Evolutionary conservation across 2,113 vertebrate genomes (phyloP).

Genomic region (Platysternon megacephalum): DNA sequence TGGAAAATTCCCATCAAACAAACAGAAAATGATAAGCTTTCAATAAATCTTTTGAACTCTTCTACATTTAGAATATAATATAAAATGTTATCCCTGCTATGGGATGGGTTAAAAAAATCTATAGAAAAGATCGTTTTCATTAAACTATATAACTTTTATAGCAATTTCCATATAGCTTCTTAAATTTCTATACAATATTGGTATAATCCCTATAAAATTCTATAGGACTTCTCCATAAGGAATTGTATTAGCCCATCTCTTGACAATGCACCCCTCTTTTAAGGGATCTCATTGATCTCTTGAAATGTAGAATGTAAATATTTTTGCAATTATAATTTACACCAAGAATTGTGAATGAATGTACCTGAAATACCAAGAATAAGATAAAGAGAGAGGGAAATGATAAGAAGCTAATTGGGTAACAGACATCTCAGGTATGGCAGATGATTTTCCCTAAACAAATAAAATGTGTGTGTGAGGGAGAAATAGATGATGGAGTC

Average conservation of each 20-base stretch:
- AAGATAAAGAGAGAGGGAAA: not conserved
- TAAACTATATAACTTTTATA: constrained; percentile 13
- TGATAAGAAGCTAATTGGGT: not conserved
- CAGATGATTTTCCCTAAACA: not conserved
- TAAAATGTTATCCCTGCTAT: constrained; percentile 39
- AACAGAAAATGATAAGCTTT: constrained; percentile 46
- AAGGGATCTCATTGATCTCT: constrained; percentile 30
- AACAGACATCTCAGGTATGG: not conserved
- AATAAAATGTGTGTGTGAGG: not conserved
- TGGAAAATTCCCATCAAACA: constrained; percentile 35
- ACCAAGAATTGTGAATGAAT: constrained; percentile 11
- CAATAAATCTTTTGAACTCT: constrained; percentile 9
- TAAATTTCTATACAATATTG: constrained; percentile 10
- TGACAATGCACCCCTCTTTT: constrained; percentile 29
- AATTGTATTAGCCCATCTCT: not conserved
- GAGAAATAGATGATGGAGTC: constrained; percentile 3
- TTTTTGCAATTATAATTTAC: constrained; percentile 41
- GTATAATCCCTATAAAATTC: constrained; percentile 32
- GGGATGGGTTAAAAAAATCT: constrained; percentile 53
- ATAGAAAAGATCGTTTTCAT: constrained; percentile 48
- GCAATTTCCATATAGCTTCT: constrained; percentile 49
- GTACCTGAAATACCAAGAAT: constrained; percentile 26
- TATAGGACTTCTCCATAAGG: not conserved
- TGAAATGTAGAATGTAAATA: constrained; percentile 32
- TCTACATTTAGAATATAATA: constrained; percentile 33